These are phyloP conservation scores for Xenus cinereus DNA, from an alignment of 2,113 vertebrate species.

Conservation along the genomic window DNA sequence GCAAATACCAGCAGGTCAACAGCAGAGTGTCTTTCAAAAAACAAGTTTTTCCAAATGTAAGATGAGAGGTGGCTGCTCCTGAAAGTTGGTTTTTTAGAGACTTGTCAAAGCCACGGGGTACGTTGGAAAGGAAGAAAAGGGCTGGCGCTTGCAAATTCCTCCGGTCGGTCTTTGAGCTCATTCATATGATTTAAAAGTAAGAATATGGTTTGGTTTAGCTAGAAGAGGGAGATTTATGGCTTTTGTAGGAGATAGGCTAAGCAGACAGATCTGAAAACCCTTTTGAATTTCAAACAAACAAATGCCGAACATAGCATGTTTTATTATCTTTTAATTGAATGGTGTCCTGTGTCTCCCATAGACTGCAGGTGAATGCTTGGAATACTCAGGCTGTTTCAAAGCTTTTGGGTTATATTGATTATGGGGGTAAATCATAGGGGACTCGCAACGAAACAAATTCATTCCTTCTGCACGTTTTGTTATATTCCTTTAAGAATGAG, in stretches of 20 bases:
- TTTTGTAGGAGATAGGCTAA: conserved; percentile 24
- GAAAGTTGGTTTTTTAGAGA: neutral
- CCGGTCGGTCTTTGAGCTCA: conserved; percentile 4
- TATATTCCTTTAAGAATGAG: conserved; percentile 25
- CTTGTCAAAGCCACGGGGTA: neutral
- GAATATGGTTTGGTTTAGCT: conserved; percentile 56
- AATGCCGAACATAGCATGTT: neutral
- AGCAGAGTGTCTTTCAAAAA: neutral
- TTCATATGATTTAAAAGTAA: neutral
- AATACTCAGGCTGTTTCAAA: neutral
- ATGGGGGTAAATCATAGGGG: neutral
- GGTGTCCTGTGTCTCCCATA: neutral
- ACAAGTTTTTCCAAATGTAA: neutral
- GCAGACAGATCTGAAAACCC: neutral
- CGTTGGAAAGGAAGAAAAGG: neutral
- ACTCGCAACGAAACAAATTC: conserved; percentile 1
- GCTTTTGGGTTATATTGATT: neutral
- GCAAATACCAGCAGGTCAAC: neutral
- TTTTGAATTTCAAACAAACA: conserved; percentile 37
- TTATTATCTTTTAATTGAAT: conserved; percentile 13
- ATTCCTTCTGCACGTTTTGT: neutral
- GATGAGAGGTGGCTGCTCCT: neutral
- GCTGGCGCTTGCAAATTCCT: conserved; percentile 32
- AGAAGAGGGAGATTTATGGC: conserved; percentile 29
- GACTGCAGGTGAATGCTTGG: conserved; percentile 15